A percentile compares a stretch with the other conserved stretches of the same genome.
phyloP scores from a whole-genome alignment of 35 echinoderm and acorn worm species.

The Lytechinus variegatus region DNA sequence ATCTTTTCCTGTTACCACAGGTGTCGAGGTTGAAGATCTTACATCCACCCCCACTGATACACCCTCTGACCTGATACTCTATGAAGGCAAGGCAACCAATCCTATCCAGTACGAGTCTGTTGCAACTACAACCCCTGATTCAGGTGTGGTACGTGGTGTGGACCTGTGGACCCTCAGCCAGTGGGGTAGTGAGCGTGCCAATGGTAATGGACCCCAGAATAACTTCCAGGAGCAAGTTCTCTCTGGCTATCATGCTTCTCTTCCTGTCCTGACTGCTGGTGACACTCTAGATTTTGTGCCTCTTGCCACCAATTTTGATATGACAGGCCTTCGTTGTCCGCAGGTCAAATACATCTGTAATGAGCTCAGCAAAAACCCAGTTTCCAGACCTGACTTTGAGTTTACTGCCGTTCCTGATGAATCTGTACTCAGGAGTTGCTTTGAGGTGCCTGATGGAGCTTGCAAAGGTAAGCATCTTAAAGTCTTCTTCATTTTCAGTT shows the following conservation, averaged over 20 bases:
- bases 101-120: slow-evolving; percentile 29
- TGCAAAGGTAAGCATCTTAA: slow-evolving; percentile 71
- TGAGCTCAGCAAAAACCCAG: slow-evolving; percentile 75
- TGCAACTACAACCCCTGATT: slow-evolving; percentile 7
- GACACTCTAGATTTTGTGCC: slow-evolving; percentile 55
- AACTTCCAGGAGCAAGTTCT: slow-evolving; percentile 42
- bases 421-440: slow-evolving; percentile 65
- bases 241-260: slow-evolving; percentile 63
- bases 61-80: slow-evolving; percentile 13
- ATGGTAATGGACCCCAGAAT: slow-evolving; percentile 22
- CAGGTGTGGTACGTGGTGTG: slow-evolving; percentile 31
- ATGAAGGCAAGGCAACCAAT: slow-evolving; percentile 29
- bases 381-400: slow-evolving; percentile 62
- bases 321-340: slow-evolving; percentile 72
- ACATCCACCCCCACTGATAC: neutral
- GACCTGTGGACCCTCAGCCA: slow-evolving; percentile 44
- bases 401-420: slow-evolving; percentile 70
- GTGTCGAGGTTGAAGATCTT: slow-evolving; percentile 29
- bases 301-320: slow-evolving; percentile 75
- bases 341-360: slow-evolving; percentile 72
- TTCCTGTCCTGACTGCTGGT: slow-evolving; percentile 59
- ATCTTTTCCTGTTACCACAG: slow-evolving; percentile 42
- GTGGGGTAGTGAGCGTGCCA: slow-evolving; percentile 53
- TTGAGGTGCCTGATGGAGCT: slow-evolving; percentile 71
- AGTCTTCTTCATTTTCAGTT: neutral